phyloP scores from a whole-genome alignment of 2,888 invertebrate species.

The Nysson spinosus region DNA sequence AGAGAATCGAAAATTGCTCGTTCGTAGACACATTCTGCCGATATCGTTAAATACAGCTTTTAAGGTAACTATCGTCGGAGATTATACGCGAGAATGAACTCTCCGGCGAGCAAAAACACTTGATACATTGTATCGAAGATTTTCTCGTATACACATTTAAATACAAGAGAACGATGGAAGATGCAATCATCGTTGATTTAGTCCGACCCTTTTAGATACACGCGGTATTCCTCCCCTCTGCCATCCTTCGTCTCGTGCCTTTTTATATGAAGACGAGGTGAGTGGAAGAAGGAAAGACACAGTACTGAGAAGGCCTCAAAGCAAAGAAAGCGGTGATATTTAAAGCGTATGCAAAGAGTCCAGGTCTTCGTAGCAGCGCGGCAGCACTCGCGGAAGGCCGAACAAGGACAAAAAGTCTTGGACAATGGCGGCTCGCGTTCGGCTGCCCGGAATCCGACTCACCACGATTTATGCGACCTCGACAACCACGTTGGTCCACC shows the following conservation, averaged over 20 bases:
- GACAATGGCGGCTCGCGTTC: slow-evolving; percentile 74
- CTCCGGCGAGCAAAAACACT: neutral
- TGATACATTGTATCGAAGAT: too few relatives aligned
- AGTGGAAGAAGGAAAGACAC: slow-evolving; percentile 25
- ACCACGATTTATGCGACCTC: slow-evolving; percentile 74
- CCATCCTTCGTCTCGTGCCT: slow-evolving; percentile 22
- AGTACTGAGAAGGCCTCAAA: slow-evolving; percentile 47
- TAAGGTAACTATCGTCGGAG: neutral
- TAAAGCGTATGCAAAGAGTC: slow-evolving; percentile 74
- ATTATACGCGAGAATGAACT: neutral
- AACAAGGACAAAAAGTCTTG: slow-evolving; percentile 64
- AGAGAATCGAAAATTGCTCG: slow-evolving; percentile 7
- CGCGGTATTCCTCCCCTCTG: slow-evolving; percentile 30
- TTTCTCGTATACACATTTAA: too few relatives aligned
- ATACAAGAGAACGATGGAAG: too few relatives aligned
- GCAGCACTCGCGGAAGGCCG: slow-evolving; percentile 37
- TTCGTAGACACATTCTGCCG: slow-evolving; percentile 1
- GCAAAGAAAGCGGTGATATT: slow-evolving; percentile 68
- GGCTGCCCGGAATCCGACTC: slow-evolving; percentile 74
- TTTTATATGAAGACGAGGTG: slow-evolving; percentile 12
- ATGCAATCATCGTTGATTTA: too few relatives aligned
- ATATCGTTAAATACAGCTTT: slow-evolving; percentile 11
- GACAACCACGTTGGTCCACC: slow-evolving; percentile 53
- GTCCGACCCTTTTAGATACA: too few relatives aligned
- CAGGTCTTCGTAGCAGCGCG: slow-evolving; percentile 54